Base-by-base conservation (phyloP, 2,888 invertebrate genomes). In the Andrena marginata region DNA sequence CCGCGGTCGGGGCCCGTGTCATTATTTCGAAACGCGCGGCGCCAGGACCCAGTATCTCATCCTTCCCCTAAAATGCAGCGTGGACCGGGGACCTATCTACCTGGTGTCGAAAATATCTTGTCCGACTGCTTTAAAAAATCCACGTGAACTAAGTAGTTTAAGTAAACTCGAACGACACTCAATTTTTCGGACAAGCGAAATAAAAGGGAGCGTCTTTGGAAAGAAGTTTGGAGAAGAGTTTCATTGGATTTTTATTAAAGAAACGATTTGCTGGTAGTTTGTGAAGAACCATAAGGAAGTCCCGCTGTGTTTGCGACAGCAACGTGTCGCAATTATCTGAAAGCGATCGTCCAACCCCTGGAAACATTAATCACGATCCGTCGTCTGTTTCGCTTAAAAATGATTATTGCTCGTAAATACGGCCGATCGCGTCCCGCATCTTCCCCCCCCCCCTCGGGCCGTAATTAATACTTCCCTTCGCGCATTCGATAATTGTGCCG, bases 1-100 rank as follows among this genome's bases (percentile, higher is more conserved):
- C 89, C 88, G 83, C 82, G 89, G 87, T 83, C 89, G 82, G 87
- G 89, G 85, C 87, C 92, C 90, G 92, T 93, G 93, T 93, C 93
- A 93, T 93, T 93, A 93, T 93, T 93, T 92, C 89, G 91, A 91
- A 91, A 91, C 91, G 91, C 90, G 91, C 92, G 93, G 93, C 93
- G 93, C 93, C 93, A 93, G 91, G 90, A 91, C 86, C 92, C 90
- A 91, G 91, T 93, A 93, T 91, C 91, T 93, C 92, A 92, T 93
- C 91, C 91, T 90, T 90, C 89, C 85, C 86, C 88, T 89, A 84
- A 91, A 92, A 92, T 87, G 90, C 90, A 86, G 78, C 90, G 85
- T 84, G 83, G 88, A 82, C 89, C 88, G 84, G 78, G 80, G 84
- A 77, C 73, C 79, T 60, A 87, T 89, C 72, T 91, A 92, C 87